These are phyloP conservation scores for Candidula unifasciata DNA, from an alignment of 2,888 invertebrate species.

Conservation along the genomic window DNA sequence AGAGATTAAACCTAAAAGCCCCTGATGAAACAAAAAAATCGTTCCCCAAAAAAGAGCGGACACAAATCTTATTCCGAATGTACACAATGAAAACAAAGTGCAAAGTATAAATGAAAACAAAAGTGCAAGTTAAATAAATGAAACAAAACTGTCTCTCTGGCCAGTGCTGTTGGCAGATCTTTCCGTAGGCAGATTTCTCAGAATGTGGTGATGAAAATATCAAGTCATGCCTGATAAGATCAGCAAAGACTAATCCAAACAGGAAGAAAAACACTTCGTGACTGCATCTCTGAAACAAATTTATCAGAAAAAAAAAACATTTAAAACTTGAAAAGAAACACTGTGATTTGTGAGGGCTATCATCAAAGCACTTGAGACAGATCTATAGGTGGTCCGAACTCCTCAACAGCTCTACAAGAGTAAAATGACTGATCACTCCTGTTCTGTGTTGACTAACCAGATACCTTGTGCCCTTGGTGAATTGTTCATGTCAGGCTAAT, in stretches of 20 bases:
- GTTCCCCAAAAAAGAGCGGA: neutral
- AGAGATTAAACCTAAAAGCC: too few relatives aligned
- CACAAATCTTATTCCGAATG: slow-evolving; percentile 10
- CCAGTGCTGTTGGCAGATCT: neutral
- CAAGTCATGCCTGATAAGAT: neutral
- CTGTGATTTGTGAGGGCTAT: too few relatives aligned
- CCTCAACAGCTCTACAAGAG: too few relatives aligned
- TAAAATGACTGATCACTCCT: too few relatives aligned
- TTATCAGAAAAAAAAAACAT: neutral
- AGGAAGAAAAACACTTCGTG: slow-evolving; percentile 80
- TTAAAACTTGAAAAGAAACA: neutral
- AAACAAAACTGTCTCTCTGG: neutral
- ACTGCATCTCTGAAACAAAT: slow-evolving; percentile 82
- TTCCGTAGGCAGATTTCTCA: neutral
- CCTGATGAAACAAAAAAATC: too few relatives aligned
- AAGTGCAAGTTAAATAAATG: neutral
- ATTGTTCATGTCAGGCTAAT: too few relatives aligned
- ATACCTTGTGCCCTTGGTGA: too few relatives aligned
- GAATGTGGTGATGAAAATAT: too few relatives aligned
- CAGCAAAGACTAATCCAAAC: slow-evolving; percentile 61
- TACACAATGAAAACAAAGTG: neutral
- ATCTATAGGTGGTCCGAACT: too few relatives aligned
- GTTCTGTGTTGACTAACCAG: too few relatives aligned
- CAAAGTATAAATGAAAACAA: neutral
- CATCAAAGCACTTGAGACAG: too few relatives aligned